These are phyloP conservation scores for Drosophila pallidifrons DNA, from an alignment of 1,140 invertebrate genomes.

Conservation along the genomic window DNA sequence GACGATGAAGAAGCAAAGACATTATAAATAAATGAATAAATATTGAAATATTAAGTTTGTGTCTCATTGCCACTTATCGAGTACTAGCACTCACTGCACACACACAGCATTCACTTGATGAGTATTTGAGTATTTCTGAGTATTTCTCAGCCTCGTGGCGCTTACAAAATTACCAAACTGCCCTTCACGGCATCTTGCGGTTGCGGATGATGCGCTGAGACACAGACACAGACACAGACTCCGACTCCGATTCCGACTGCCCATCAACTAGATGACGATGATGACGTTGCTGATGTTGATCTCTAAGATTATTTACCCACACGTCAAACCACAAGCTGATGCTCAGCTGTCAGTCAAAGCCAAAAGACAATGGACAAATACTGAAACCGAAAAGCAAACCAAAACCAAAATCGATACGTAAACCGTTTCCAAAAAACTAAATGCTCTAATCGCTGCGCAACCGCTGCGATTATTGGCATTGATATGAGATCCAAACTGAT, in stretches of 20 bases:
- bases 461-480: conserved; percentile 47
- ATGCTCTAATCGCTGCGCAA: conserved; percentile 60
- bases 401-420: conserved; percentile 24
- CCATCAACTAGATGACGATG: conserved; percentile 13
- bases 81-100: conserved; percentile 32
- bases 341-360: conserved; percentile 7
- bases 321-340: conserved; percentile 13
- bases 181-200: conserved; percentile 74
- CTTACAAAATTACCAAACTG: conserved; percentile 75
- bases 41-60: conserved; percentile 57
- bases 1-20: conserved; percentile 24
- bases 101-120: conserved; percentile 26
- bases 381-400: conserved; percentile 5
- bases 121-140: conserved; percentile 34
- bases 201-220: conserved; percentile 39
- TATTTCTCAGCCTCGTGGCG: conserved; percentile 71
- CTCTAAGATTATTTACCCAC: conserved; percentile 63
- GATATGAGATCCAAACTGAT: conserved; percentile 42
- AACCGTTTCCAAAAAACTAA: conserved; percentile 42
- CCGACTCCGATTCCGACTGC: background rate
- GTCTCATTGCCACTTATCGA: conserved; percentile 50
- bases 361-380: conserved; percentile 6
- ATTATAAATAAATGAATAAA: conserved; percentile 53
- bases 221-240: background rate
- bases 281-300: conserved; percentile 46